Base-by-base conservation (phyloP, 2,888 invertebrate genomes). In the Drosophila macrospina region DNA sequence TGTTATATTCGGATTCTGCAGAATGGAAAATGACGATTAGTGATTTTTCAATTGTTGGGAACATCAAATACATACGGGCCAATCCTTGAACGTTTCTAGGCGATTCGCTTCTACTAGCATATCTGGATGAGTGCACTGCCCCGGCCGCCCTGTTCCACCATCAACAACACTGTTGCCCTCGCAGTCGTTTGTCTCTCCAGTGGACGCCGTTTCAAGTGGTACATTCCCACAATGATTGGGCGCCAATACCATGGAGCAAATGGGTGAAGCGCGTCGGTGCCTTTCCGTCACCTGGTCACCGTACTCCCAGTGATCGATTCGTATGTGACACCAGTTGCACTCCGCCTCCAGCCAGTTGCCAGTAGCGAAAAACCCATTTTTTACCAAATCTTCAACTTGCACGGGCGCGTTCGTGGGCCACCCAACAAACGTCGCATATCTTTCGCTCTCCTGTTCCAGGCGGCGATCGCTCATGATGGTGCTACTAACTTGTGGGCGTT, bases 311-410 rank as follows among this genome's bases (percentile, higher is more conserved):
- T 95, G 94, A 0, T 94, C 93, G 77, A 97, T 95, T 90, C 93
- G 94, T 44, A 93, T 93, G 52, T 94, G 94, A 91, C 97, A 97
- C 84, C 95, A 93, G 90, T 96, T 96, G 90, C 97, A 97, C 91
- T 96, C 94, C n/a, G 96, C 96, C 86, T 95, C 95, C 7, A 94
- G 92, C 56, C 93, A 94, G 76, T 93, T 93, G 7, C 95, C 95
- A 4, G 95, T 95, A 69, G 95, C 95, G 89, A 94, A 97, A 90
- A 97, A 97, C 0, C 97, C 97, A 16, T 95, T 96, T 20, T 62
- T 54, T 0, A 77, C 83, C 45, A 83, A 44, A 30, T 83, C 83
- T 11, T 66, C 67, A 0, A 70, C 61, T 30, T 69, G 66, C n/a
- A 83, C 83, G 20, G 83, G 83, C 5, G 83, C 85, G 41, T 83